These are phyloP conservation scores for Acanthopleura granulata DNA, from an alignment of 2,888 invertebrate species.

Conservation along the genomic window DNA sequence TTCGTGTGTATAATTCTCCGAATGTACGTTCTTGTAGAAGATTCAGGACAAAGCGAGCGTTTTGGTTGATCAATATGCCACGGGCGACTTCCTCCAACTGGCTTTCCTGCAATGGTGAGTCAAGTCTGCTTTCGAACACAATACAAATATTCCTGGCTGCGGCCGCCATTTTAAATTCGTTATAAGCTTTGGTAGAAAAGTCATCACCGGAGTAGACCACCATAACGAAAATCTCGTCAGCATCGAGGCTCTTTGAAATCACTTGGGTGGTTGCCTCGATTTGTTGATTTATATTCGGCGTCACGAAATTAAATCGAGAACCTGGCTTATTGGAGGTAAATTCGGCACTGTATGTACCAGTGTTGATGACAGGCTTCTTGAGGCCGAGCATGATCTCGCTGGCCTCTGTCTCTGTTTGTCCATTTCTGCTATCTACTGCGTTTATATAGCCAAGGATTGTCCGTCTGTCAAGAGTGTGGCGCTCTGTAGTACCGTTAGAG, in stretches of 20 bases:
- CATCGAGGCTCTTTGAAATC: not conserved
- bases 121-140: not conserved
- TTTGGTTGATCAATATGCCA: not conserved
- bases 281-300: not conserved
- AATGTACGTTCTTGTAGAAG: not conserved
- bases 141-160: not conserved
- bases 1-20: not conserved
- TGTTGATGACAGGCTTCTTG: not conserved
- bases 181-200: not conserved
- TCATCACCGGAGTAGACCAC: not conserved
- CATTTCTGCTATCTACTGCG: constrained; percentile 17
- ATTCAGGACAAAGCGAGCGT: not conserved
- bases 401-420: not conserved
- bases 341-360: not conserved
- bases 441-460: not conserved
- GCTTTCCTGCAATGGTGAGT: not conserved
- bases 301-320: not conserved
- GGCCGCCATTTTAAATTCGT: not conserved
- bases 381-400: not conserved
- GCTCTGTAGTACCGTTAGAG: not conserved
- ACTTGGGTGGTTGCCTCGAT: not conserved
- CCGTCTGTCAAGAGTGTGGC: constrained; percentile 20
- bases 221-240: not conserved
- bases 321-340: not conserved
- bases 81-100: not conserved